Evolutionary conservation across 1,140 invertebrate species (phyloP).

Genomic region (Eciton burchellii): DNA sequence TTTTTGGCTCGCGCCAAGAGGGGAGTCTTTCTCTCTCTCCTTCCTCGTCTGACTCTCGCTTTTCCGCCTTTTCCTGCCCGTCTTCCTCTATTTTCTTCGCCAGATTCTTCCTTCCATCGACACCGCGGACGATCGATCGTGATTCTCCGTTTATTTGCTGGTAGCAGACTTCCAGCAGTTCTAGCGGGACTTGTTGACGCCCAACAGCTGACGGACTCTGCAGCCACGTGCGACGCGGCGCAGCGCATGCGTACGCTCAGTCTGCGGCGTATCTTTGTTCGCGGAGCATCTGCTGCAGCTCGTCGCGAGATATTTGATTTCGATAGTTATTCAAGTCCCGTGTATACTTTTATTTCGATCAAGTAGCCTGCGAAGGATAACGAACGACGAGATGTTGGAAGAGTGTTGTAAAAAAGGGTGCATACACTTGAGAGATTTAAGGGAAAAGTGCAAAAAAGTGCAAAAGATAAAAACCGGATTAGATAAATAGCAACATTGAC

Average conservation of each 20-base stretch:
- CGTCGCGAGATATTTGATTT: not conserved
- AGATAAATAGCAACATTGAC: not conserved
- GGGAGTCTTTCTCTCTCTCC: not conserved
- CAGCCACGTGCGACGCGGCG: slow-evolving; percentile 34
- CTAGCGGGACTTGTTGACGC: slow-evolving; percentile 60
- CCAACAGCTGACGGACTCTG: slow-evolving; percentile 47
- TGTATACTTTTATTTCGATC: not conserved
- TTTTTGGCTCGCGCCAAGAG: no score
- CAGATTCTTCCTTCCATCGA: no score
- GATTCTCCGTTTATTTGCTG: not conserved
- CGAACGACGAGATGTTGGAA: not conserved
- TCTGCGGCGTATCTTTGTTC: slow-evolving; percentile 1
- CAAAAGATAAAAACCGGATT: not conserved
- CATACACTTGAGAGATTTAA: not conserved
- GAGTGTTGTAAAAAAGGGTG: no score
- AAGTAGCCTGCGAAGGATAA: not conserved
- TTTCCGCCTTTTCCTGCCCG: not conserved
- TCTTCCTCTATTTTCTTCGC: not conserved
- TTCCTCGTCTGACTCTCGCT: not conserved
- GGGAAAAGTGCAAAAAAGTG: not conserved
- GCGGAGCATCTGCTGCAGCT: slow-evolving; percentile 3
- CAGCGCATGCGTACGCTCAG: slow-evolving; percentile 42
- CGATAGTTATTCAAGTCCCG: not conserved
- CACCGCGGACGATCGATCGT: not conserved
- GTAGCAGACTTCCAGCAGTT: slow-evolving; percentile 1